Evolutionary conservation across 2,113 vertebrate genomes (phyloP), one percentile per base, ranked within the genome.

Genomic region (Prionailurus bengalensis): DNA sequence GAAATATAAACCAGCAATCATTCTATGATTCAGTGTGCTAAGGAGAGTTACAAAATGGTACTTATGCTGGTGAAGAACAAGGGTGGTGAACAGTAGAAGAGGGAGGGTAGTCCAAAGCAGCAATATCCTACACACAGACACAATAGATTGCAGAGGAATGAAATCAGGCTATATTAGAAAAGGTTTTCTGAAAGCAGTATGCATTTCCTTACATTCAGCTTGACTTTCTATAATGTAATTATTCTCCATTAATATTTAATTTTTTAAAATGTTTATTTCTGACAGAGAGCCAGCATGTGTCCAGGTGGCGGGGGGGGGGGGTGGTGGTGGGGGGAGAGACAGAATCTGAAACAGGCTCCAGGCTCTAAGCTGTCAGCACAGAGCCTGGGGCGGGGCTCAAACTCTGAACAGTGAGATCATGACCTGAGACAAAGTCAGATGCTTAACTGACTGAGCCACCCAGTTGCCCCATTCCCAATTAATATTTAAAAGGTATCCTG

Each of bases 271-370:
- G 58, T 61, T 61, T 61, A 61, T 61, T 61, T 61, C 25, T 61
- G 58, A 61, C 21, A 19, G 58, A 7, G 58, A 21, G 58, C 58
- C 21, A 23, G 19, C 5, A 19, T 5, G 19, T 19, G 17, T 61
- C 15, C 58, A 61, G 23, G 21, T 58, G 7, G 21, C 0, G 7
- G 58, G 23, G 58, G 4, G 53, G 16, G 14, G 4, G 51, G 14
- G 14, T 0, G 53, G 14, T 4, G 53, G 1, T 4, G 0, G 17
- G 19, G 55, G 7, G 17, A 58, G 55, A 58, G 14, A 55, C 0
- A 61, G 58, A 61, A 25, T 61, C 58, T 61, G 58, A 25, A 61
- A 61, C 58, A 61, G 58, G 21, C 21, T 23, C 21, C 58, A 61
- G 21, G 58, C 7, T 23, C 8, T 61, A 61, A 61, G 21, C 58